Evolutionary conservation across 2,888 invertebrate genomes (phyloP).

Genomic region (Drosophila nr. perissopoda): DNA sequence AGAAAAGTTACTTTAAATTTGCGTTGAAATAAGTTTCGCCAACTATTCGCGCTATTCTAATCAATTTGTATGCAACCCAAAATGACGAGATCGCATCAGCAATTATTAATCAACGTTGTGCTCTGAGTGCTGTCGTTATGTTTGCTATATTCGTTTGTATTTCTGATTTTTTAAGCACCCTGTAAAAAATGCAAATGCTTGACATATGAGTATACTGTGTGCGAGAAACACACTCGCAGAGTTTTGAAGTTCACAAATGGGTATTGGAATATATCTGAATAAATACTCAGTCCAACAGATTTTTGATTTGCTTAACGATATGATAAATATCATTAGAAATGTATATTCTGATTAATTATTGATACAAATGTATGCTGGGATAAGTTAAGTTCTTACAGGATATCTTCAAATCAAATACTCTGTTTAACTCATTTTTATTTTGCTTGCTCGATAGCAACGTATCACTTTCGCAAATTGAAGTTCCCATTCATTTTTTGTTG

Average conservation of each 20-base stretch:
- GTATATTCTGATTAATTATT: neutral
- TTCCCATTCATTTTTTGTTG: conserved; percentile 27
- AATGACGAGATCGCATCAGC: conserved; percentile 29
- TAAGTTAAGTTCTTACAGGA: neutral
- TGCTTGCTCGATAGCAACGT: conserved; percentile 51
- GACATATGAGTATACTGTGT: neutral
- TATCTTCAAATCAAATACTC: neutral
- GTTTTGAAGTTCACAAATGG: neutral
- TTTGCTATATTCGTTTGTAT: conserved; percentile 6
- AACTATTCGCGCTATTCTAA: conserved; percentile 38
- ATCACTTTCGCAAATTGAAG: conserved; percentile 82
- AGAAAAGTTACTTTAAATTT: conserved; percentile 14
- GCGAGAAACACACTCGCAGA: neutral
- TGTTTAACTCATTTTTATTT: conserved; percentile 2
- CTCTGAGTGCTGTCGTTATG: conserved; percentile 10
- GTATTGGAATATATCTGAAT: neutral
- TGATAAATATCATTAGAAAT: neutral
- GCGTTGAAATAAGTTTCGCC: conserved; percentile 5
- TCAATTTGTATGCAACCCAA: conserved; percentile 43
- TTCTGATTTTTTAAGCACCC: conserved; percentile 20
- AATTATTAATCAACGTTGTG: conserved; percentile 72
- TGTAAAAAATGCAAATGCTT: neutral
- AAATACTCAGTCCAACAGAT: neutral
- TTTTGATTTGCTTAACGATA: neutral
- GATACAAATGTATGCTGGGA: neutral